Base-by-base conservation (phyloP, 37 sponge, comb jelly and placozoan species). In the Geodia barretti region DNA sequence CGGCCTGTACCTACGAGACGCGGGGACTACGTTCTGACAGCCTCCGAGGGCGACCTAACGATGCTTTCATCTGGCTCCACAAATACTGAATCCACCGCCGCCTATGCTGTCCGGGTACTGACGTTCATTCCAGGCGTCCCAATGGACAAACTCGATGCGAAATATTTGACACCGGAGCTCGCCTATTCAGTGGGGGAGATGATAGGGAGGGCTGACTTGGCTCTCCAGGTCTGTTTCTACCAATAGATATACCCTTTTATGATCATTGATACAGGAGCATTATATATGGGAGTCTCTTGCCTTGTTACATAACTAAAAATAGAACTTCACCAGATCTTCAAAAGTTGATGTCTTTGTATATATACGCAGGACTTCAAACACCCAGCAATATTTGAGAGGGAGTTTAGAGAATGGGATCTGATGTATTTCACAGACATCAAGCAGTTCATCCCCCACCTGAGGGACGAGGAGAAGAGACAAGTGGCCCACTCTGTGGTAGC, bases 401-500 rank as follows among this genome's bases (percentile, higher is more conserved):
- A 30, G 9, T 23, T 54, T 37, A 24, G 32, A 28, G 34, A 60
- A 1, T 85, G 86, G 86, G 76, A 76, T 36, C 31, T 81, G 26
- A 40, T 40, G 64, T 58, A 87, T 43, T 76, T 87, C 43, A 43
- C 75, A 1, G 25, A 38, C 11, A 21, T 69, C 0, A 70, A 54
- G 62, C 28, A 63, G n/a, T 31, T 25, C 20, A 7, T 87, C 1
- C 47, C 39, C 19, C 2, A 38, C 29, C 7, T 79, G 20, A 30
- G 63, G 11, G 36, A 68, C 34, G 8, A 3, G 9, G 23, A 61
- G 1, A 41, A 64, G 14, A 72, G 59, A 41, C 31, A 64, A 29
- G 68, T 79, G 62, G 80, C 58, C 5, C 75, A 86, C 39, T 28
- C 24, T 30, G 74, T 86, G 39, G 14, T 54, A 39, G 63, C 41